Percentiles rank a stretch among this genome's conserved stretches.
Evolutionary conservation across 2,113 vertebrate species (phyloP).

Genomic region (Scytalopus superciliaris): DNA sequence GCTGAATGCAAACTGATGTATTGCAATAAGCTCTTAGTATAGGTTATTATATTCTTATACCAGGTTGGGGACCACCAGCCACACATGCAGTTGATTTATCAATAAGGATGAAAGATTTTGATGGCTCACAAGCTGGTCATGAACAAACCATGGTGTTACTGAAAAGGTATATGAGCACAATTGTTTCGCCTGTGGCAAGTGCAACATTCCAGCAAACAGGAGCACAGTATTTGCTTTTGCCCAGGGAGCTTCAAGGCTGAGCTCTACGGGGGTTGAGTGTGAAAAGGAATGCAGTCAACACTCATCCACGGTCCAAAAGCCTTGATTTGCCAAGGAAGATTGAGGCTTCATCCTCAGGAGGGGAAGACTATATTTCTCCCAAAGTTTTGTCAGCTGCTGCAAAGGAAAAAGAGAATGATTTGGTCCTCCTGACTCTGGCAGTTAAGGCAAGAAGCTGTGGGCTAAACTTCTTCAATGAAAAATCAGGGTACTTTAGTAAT

Average conservation of each 20-base stretch:
- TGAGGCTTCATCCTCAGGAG: not conserved
- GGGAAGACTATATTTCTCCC: not conserved
- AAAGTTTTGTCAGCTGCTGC: not conserved
- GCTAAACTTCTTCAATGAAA: not conserved
- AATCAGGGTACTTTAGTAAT: not conserved
- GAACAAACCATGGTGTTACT: not conserved
- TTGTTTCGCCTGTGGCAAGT: not conserved
- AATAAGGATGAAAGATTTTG: not conserved
- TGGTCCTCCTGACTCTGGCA: not conserved
- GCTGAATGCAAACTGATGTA: not conserved
- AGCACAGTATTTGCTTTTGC: rapidly evolving
- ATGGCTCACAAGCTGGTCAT: not conserved
- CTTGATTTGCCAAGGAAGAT: not conserved
- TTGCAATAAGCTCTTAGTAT: not conserved
- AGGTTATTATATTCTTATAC: not conserved
- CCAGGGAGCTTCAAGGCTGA: not conserved
- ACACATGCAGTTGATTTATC: not conserved
- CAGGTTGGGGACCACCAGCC: not conserved
- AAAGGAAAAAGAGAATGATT: not conserved
- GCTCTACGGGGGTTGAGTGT: not conserved
- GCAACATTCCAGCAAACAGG: not conserved
- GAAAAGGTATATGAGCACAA: not conserved
- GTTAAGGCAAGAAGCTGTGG: not conserved
- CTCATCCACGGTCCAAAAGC: not conserved
- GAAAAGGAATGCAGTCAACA: not conserved